Conservation (phyloP, 1,140 invertebrate species). For the Brachystomella parvula region DNA sequence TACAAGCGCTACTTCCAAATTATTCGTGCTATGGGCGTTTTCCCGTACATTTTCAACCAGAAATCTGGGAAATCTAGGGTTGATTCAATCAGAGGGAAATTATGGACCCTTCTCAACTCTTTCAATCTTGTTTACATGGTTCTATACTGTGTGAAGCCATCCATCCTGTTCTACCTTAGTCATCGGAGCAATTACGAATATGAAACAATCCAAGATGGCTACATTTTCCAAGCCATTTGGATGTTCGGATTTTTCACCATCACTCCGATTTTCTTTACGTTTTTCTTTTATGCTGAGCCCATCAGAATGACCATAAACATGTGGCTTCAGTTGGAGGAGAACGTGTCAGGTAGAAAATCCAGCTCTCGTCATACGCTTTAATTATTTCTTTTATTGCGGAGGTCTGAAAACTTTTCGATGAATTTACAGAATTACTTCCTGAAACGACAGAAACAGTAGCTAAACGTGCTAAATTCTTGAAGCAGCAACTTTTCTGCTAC, state of each 20-base stretch:
- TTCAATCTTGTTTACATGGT: constrained; percentile 3
- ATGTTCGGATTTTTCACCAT: constrained; percentile 1
- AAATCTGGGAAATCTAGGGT: not conserved
- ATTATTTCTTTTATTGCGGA: not conserved
- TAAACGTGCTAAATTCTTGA: constrained; percentile 9
- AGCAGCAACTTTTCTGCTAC: not conserved
- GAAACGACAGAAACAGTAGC: not conserved
- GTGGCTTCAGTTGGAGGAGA: not conserved
- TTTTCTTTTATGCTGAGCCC: not conserved
- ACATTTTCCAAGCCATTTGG: constrained; percentile 3
- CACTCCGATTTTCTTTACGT: not conserved
- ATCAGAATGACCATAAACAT: not conserved
- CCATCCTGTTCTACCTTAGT: not conserved
- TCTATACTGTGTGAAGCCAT: not conserved
- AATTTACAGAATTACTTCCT: not conserved
- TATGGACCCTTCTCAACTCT: not conserved
- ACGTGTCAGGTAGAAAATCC: not conserved
- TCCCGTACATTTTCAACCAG: not conserved
- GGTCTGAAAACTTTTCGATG: not conserved
- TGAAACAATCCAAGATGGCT: not conserved
- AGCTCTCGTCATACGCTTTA: not conserved
- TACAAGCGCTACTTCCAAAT: not conserved
- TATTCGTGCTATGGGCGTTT: not conserved
- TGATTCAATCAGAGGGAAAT: not conserved
- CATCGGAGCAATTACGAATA: not conserved